Conservation (phyloP, 2,888 invertebrate genomes). For the Pammene fasciana region DNA sequence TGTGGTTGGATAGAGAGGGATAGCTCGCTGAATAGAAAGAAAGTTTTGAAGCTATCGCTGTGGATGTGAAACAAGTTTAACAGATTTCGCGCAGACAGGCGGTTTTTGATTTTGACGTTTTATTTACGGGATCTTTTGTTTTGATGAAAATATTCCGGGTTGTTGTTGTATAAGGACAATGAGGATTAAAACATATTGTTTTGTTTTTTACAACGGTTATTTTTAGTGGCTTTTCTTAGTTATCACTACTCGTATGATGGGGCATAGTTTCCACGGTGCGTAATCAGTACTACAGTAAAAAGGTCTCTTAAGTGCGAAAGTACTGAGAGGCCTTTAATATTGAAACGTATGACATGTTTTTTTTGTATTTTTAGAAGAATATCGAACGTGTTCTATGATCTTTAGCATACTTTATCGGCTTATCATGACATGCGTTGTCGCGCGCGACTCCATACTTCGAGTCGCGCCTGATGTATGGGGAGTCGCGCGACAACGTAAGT, state of each 20-base stretch:
- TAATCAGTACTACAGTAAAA: too few relatives aligned
- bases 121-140: constrained; percentile 48
- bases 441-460: too few relatives aligned
- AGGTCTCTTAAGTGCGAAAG: too few relatives aligned
- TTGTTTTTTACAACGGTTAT: constrained; percentile 1
- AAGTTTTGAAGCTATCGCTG: constrained; percentile 73
- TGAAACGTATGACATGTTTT: too few relatives aligned
- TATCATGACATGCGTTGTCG: too few relatives aligned
- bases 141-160: constrained; percentile 21
- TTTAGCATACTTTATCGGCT: too few relatives aligned
- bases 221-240: neutral
- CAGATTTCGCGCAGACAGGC: constrained; percentile 77
- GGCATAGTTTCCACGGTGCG: neutral
- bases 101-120: constrained; percentile 61
- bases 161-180: constrained; percentile 16
- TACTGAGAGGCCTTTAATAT: too few relatives aligned
- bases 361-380: too few relatives aligned
- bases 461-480: too few relatives aligned
- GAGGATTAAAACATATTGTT: constrained; percentile 15
- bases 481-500: too few relatives aligned
- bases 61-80: constrained; percentile 79
- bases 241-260: neutral
- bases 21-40: constrained; percentile 73
- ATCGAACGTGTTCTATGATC: too few relatives aligned
- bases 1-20: constrained; percentile 58